These are phyloP conservation scores for Lepisosteus osseus DNA, from an alignment of 2,113 vertebrate genomes.

Conservation along the genomic window DNA sequence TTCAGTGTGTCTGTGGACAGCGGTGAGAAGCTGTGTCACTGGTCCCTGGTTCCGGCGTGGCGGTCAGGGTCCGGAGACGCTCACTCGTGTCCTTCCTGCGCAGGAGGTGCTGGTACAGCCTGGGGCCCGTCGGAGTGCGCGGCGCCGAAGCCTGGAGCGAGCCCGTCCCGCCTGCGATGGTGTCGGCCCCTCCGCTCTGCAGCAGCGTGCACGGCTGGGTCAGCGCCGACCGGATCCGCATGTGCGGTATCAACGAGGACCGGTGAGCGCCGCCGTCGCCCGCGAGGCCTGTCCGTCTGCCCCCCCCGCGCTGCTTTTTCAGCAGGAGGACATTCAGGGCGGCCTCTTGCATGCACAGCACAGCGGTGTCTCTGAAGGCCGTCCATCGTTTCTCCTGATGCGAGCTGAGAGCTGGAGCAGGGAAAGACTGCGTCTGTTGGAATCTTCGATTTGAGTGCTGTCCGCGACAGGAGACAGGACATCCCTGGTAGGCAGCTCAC, in stretches of 20 bases:
- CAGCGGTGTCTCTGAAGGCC: too few relatives aligned
- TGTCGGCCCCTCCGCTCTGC: constrained; percentile 73
- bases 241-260: constrained; percentile 78
- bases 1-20: too few relatives aligned
- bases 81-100: too few relatives aligned
- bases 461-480: too few relatives aligned
- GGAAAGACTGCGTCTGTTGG: too few relatives aligned
- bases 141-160: background rate
- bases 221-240: constrained; percentile 66
- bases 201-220: constrained; percentile 69
- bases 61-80: too few relatives aligned
- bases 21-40: too few relatives aligned
- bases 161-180: constrained; percentile 59
- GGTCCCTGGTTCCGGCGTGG: too few relatives aligned
- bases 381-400: too few relatives aligned
- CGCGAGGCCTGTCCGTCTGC: background rate
- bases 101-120: constrained; percentile 15
- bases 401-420: too few relatives aligned
- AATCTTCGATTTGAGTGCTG: too few relatives aligned
- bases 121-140: constrained; percentile 17
- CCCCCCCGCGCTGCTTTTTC: background rate
- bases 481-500: background rate
- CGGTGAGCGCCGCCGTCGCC: constrained; percentile 54
- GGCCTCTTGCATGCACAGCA: too few relatives aligned
- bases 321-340: background rate